A percentile compares a stretch with the other conserved stretches of the same genome.
phyloP scores from a whole-genome alignment of 2,888 invertebrate species.

The Pachydiplax longipennis region DNA sequence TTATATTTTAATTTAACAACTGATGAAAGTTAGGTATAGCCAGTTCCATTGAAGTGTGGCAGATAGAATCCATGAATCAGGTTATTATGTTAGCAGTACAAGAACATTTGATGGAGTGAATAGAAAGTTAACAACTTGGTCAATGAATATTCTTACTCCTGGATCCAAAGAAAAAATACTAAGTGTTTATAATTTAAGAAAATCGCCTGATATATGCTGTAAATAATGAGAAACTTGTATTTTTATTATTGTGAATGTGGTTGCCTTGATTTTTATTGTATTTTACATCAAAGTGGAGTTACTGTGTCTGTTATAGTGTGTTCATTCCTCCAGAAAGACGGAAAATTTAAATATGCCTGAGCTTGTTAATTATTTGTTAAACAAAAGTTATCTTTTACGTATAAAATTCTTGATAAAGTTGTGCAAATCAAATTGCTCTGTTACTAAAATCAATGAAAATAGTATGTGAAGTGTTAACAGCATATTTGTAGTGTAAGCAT shows the following conservation, averaged over 20 bases:
- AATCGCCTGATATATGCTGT: constrained; percentile 7
- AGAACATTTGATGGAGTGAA: neutral
- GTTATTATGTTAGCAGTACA: neutral
- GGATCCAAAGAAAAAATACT: neutral
- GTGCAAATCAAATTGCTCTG: neutral
- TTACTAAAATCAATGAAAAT: neutral
- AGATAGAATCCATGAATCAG: neutral
- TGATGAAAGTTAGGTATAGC: neutral
- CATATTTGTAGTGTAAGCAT: constrained; percentile 12
- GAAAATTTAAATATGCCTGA: neutral
- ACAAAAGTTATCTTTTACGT: constrained; percentile 22
- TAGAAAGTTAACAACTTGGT: too few relatives aligned
- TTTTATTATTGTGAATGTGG: constrained; percentile 4
- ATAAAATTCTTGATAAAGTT: neutral
- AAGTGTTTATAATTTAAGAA: neutral
- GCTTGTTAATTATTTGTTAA: constrained; percentile 20
- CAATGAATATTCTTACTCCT: neutral
- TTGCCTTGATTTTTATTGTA: constrained; percentile 9
- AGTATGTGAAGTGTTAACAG: neutral
- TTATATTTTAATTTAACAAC: neutral
- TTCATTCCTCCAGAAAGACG: constrained; percentile 15
- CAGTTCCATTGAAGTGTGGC: neutral
- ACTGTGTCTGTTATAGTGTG: constrained; percentile 24
- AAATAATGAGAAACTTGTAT: neutral
- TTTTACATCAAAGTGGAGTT: neutral